A percentile compares a stretch with the other conserved stretches of the same genome.
Conservation (phyloP, 2,888 invertebrate genomes). For the Sclerodermus sp. region DNA sequence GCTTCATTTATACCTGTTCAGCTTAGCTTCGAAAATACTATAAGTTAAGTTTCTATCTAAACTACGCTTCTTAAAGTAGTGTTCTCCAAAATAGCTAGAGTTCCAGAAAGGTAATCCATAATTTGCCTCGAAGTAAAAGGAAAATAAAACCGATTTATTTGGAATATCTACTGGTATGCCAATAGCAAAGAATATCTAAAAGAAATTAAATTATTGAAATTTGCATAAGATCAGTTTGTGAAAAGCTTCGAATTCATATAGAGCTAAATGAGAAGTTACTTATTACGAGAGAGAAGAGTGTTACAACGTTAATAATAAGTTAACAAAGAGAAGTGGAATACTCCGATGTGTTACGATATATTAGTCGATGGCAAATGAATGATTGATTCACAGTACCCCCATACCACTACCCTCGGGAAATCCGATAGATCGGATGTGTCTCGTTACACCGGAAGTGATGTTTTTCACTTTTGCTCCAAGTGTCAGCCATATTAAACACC, state of each 20-base stretch:
- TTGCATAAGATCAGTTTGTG: background rate
- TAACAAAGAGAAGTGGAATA: background rate
- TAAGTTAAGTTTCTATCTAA: constrained; percentile 62
- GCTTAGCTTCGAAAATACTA: constrained; percentile 61
- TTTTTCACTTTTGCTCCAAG: constrained; percentile 38
- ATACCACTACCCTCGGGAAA: constrained; percentile 49
- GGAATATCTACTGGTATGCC: constrained; percentile 72
- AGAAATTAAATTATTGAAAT: constrained; percentile 9
- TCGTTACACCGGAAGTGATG: constrained; percentile 41
- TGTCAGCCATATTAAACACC: constrained; percentile 11
- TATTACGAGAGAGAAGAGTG: background rate
- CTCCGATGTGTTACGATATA: background rate
- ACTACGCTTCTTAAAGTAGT: constrained; percentile 47
- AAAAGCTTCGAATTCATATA: constrained; percentile 2
- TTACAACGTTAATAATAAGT: background rate
- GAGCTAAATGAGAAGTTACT: background rate
- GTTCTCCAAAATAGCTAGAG: constrained; percentile 31
- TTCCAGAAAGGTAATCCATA: constrained; percentile 64
- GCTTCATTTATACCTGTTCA: constrained; percentile 59
- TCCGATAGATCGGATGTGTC: constrained; percentile 48
- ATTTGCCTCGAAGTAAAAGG: constrained; percentile 75
- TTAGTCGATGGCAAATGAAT: constrained; percentile 30
- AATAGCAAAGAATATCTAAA: constrained; percentile 70
- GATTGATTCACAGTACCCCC: constrained; percentile 44
- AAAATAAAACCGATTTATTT: constrained; percentile 70